A percentile compares a stretch with the other conserved stretches of the same genome.
These are phyloP conservation scores for Aegotheles bennettii DNA, from an alignment of 2,113 vertebrate genomes.

Conservation along the genomic window DNA sequence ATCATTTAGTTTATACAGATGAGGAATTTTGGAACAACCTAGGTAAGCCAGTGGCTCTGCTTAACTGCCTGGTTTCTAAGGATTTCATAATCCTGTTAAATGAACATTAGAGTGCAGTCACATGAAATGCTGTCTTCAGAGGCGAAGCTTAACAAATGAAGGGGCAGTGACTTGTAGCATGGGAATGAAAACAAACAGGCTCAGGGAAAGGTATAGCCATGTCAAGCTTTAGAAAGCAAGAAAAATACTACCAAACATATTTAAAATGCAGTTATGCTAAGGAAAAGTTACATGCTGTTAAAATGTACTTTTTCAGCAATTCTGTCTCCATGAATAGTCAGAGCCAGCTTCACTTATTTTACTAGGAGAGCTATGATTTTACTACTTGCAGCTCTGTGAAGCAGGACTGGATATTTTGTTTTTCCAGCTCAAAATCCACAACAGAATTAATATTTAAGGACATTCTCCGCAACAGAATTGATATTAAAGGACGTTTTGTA, in stretches of 20 bases:
- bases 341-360: not conserved
- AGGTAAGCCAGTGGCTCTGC: not conserved
- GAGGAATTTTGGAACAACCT: not conserved
- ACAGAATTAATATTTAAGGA: not conserved
- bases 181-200: not conserved
- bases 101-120: not conserved
- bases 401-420: not conserved
- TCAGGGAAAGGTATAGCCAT: not conserved
- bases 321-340: not conserved
- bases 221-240: not conserved
- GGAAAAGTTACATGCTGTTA: not conserved
- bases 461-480: not conserved
- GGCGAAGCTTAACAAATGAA: not conserved
- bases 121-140: not conserved
- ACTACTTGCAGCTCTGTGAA: not conserved
- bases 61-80: not conserved
- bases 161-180: not conserved
- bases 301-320: not conserved
- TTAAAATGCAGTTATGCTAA: not conserved
- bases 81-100: not conserved
- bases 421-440: not conserved
- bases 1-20: not conserved
- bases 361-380: not conserved
- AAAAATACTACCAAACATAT: not conserved
- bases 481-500: not conserved